Evolutionary conservation across 2,113 vertebrate species (phyloP), one percentile per base, ranked within the genome.

Genomic region (Lepus americanus): DNA sequence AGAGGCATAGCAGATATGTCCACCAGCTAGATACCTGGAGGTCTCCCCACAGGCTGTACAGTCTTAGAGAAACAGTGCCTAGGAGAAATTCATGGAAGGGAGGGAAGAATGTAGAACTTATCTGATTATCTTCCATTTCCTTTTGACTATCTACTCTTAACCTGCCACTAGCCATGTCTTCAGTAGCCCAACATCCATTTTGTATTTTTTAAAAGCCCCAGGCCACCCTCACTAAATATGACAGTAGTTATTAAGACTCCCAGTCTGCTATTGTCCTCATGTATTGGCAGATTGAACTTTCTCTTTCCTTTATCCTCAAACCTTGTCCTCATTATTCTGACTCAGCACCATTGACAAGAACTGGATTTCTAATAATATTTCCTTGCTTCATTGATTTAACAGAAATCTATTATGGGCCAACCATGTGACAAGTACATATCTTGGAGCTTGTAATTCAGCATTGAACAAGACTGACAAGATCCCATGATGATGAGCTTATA

Each of bases 391-490:
- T 27, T 95, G 76, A 87, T 61, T 79, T 87, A 33, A 44, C 19
- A 84, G 82, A 81, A n/a, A 22, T 70, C 83, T 92, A 67, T 59
- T 81, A 69, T 67, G 27, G 59, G 39, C 61, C 44, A 89, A 51
- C 4, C 61, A 87, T n/a, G 19, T 88, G 86, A 79, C 77, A 73
- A 20, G 31, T 36, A 61, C 69, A 74, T 49, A 89, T 80, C 81
- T 74, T 31, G 29, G 13, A 94, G 44, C n/a, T 77, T 89, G n/a
- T 67, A 29, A 93, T 39, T 94, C 64, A 55, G 70, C 25, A 61
- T n/a, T 36, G 33, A 87, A 92, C 10, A 49, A 79, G 36, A 70
- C 7, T 84, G 49, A 89, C 64, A 82, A 59, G 29, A 59, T 78
- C 44, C 44, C n/a, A 19, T 76, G 67, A 81, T 72, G 31, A 69